Base-by-base conservation (phyloP, 2,888 invertebrate species). In the Meghimatium bilineatum region DNA sequence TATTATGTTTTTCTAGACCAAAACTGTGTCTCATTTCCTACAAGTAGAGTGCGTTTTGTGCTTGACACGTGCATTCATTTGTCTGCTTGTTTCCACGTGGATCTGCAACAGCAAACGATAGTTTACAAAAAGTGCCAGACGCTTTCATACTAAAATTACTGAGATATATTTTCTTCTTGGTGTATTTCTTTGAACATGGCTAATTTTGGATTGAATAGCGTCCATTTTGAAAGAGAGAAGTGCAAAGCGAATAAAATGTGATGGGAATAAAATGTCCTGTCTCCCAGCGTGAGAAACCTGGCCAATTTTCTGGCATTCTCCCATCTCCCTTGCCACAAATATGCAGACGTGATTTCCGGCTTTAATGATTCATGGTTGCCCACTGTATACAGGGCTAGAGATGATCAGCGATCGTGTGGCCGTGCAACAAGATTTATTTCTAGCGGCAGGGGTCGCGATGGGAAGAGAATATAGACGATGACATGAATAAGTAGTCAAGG, bases 291-390 rank as follows among this genome's bases (percentile, higher is more conserved):
- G 17, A 67, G 67, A 23, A 34, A 67, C 34, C 12, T 1, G 34
- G 32, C 3, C 67, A 67, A 67, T 20, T 67, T 67, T 67, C 67
- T 10, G 10, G 67, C 34, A 67, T 34, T 67, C 67, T 67, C 67
- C 34, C 34, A 67, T 34, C 34, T 67, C 67, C 12, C 34, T 32
- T 32, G 67, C 67, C 67, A 34, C 67, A 36, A 67, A 67, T 67
- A 67, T 36, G 67, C 67, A 67, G 67, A 67, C 67, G 67, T 67
- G 67, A 67, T 67, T 67, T 67, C 67, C 67, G 67, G 67, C 2
- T 34, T 32, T 1, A 67, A 67, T 34, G 34, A 34, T 67, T 67
- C 67, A 67, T 67, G 67, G 36, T 3, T 34, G 12, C 23, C 67
- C 32, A 36, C 67, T 34, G 32, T 67, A 36, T 67, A 8, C 67